Percentiles rank a stretch among this genome's conserved stretches.
Conservation (phyloP, 2,113 vertebrate species). For the Nothocercus nigrocapillus region DNA sequence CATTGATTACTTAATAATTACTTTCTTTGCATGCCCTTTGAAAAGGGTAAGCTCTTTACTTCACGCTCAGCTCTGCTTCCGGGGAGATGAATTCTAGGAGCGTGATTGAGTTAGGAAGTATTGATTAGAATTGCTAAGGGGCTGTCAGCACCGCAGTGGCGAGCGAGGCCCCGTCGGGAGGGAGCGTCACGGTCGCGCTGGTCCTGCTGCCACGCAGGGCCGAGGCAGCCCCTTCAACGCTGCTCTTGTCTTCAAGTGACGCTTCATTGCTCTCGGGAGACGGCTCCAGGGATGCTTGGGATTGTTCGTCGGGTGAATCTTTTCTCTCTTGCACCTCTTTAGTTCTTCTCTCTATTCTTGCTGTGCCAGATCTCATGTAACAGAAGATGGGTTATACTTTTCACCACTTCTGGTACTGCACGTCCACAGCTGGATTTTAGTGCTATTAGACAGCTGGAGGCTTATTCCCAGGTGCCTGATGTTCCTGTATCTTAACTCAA, state of each 20-base stretch:
- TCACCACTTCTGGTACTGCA: neutral
- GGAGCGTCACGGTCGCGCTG: neutral
- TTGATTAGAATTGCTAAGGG: neutral
- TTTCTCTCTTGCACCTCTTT: neutral
- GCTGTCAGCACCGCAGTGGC: fast-evolving
- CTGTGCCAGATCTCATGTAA: neutral
- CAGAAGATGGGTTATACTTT: constrained; percentile 7
- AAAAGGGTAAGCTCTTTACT: neutral
- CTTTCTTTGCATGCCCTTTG: constrained; percentile 6
- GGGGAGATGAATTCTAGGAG: constrained; percentile 24
- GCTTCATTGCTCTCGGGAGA: neutral
- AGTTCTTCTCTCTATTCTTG: neutral
- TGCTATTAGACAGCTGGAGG: neutral
- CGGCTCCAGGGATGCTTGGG: neutral
- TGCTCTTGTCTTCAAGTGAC: neutral
- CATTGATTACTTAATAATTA: constrained; percentile 40
- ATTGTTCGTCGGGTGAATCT: neutral
- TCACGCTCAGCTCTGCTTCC: constrained; percentile 9
- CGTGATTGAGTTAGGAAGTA: neutral
- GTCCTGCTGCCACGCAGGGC: neutral
- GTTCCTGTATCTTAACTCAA: constrained; percentile 48
- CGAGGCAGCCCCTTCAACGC: neutral
- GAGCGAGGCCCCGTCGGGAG: neutral
- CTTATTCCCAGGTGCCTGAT: constrained; percentile 34
- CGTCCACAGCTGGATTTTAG: constrained; percentile 20